Base-by-base conservation (phyloP, 2,113 vertebrate species). In the Corvus moneduloides region DNA sequence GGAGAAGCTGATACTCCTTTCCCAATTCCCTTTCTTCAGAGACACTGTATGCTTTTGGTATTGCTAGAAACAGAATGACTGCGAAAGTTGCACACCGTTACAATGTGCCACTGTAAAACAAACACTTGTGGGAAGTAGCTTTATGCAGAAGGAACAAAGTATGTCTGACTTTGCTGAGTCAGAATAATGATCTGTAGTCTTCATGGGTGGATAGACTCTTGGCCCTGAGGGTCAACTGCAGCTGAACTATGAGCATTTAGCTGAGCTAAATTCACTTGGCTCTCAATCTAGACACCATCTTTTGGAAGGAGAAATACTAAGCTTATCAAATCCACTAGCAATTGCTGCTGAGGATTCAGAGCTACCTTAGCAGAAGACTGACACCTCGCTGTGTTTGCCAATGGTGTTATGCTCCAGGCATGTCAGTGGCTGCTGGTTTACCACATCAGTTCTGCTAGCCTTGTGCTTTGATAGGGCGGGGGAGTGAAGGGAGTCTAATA, bases 321-420 rank as follows among this genome's bases (percentile, higher is more conserved):
- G 15, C 6, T 48, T 73, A 8, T 16, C 33, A 24, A 93, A 61
- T n/a, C 30, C 16, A 24, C 13, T 35, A 64, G n/a, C 37, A 77
- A 23, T 44, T 85, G 23, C n/a, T 88, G 21, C 41, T 84, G 66
- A 55, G 27, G 16, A 74, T 64, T 96, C 43, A 78, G 73, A 89
- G 68, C 64, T 87, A 18, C 61, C 48, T 78, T 72, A 85, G 39
- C 26, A 72, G 67, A 49, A 83, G 37, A 35, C 24, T 32, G 74
- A 28, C 18, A 48, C 22, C 32, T 61, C 0, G 0, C 30, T 52
- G 4, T 16, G 11, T n/a, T 13, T 51, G 49, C 32, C 13, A 10
- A 0, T 67, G 35, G 28, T 48, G 44, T 43, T 84, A 13, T 11
- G 18, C 19, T 43, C 2, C 59, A 48, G 52, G 39, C 16, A 41